These are phyloP conservation scores for Panthera leo DNA, from an alignment of 2,113 vertebrate species.

Conservation along the genomic window DNA sequence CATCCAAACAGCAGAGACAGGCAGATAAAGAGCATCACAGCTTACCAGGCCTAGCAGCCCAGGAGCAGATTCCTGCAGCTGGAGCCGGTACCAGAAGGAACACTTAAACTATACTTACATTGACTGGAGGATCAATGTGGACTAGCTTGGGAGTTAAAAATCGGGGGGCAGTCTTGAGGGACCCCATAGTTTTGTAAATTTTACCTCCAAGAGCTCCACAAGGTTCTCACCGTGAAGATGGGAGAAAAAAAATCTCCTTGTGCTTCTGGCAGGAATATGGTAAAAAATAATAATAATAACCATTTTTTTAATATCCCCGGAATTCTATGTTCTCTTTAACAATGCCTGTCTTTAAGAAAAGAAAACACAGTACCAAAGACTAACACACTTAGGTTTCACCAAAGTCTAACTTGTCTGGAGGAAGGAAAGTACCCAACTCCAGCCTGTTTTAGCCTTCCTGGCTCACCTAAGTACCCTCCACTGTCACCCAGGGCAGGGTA, in stretches of 20 bases:
- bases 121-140: background rate
- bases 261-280: background rate
- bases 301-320: background rate
- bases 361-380: background rate
- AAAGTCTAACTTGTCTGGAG: background rate
- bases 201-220: background rate
- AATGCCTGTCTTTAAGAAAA: background rate
- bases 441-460: background rate
- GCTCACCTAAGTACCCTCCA: background rate
- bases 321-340: background rate
- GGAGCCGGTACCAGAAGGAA: no score
- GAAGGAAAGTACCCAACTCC: background rate
- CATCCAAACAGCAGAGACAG: background rate
- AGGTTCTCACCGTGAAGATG: background rate
- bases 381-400: background rate
- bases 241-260: background rate
- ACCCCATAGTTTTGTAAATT: background rate
- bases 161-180: fast-evolving
- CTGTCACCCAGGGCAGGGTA: no score
- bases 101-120: background rate
- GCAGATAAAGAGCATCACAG: background rate
- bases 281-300: background rate
- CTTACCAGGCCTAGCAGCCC: background rate
- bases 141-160: background rate
- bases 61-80: background rate